Evolutionary conservation across 2,888 invertebrate species (phyloP), one percentile per base, ranked within the genome.

Genomic region (Leucania comma): DNA sequence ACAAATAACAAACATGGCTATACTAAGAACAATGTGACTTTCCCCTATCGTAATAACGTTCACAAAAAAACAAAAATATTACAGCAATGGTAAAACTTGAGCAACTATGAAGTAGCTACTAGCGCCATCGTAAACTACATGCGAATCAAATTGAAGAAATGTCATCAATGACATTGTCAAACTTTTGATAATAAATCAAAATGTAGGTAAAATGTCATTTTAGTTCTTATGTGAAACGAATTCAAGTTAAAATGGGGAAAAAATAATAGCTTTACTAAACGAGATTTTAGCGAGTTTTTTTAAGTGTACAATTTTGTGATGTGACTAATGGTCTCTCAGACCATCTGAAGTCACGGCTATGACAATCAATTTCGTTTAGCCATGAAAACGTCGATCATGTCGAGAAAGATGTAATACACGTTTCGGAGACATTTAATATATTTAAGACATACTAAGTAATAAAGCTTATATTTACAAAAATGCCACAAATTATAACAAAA

Each of bases 11-110:
- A 64, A 48, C 26, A 12, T 12, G 56, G 64, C 22, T 71, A 24
- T 10, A 59, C 38, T n/a, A 73, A 72, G 67, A 76, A 76, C 62
- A 60, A 50, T 60, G 20, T 51, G 67, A 51, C n/a, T 6, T 57
- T 24, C 14, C 20, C 9, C 42, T 42, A 42, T 42, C 17, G 5
- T 42, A 42, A 42, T 20, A n/a, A n/a, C 3, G n/a, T 48, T 35
- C n/a, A 3, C 2, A 32, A 46, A 3, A 10, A 53, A 51, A 51
- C 57, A 22, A 29, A 42, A 61, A 61, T 20, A 12, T 46, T 58
- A 58, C 12, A 38, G 51, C 12, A 46, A 29, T 46, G n/a, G 12
- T 14, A 57, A 50, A 65, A 61, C 42, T 0, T 29, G 56, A 56
- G 26, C 65, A 66, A 54, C 65, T 38, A 29, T 12, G 22, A 53